Conservation (phyloP, 1,140 invertebrate species). For the Diabrotica virgifera region DNA sequence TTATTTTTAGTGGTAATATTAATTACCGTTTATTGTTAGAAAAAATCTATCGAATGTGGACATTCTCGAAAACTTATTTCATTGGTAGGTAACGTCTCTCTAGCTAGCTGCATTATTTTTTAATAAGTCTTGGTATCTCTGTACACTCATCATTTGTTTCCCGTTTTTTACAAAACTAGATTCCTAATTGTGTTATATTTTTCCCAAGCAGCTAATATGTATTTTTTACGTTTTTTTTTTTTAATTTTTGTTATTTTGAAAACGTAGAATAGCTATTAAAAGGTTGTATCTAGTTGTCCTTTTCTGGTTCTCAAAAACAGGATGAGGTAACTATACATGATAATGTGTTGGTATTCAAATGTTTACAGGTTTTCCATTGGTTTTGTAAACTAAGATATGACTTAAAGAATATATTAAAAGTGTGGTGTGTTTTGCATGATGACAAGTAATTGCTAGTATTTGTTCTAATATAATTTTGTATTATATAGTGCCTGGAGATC, state of each 20-base stretch:
- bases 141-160: too few species aligned
- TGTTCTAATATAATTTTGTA: conserved; percentile 18
- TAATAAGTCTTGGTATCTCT: too few species aligned
- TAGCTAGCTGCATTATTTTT: too few species aligned
- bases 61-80: too few species aligned
- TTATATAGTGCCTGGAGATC: conserved; percentile 90
- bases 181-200: conserved; percentile 10
- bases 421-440: conserved; percentile 44
- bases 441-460: conserved; percentile 7
- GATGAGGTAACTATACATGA: conserved; percentile 47
- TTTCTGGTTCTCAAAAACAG: conserved; percentile 41
- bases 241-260: conserved; percentile 29
- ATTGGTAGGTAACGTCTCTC: too few species aligned
- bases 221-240: conserved; percentile 24
- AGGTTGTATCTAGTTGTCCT: conserved; percentile 16
- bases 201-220: conserved; percentile 5
- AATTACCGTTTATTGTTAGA: too few species aligned
- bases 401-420: conserved; percentile 32
- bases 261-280: conserved; percentile 17
- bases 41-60: too few species aligned
- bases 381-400: conserved; percentile 2
- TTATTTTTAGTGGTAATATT: too few species aligned
- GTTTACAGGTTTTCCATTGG: conserved; percentile 34
- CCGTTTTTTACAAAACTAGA: conserved; percentile 12
- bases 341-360: conserved; percentile 55